Percentiles rank a stretch among this genome's conserved stretches.
phyloP scores from a whole-genome alignment of 1,140 invertebrate genomes.

The Ceratina australensis region DNA sequence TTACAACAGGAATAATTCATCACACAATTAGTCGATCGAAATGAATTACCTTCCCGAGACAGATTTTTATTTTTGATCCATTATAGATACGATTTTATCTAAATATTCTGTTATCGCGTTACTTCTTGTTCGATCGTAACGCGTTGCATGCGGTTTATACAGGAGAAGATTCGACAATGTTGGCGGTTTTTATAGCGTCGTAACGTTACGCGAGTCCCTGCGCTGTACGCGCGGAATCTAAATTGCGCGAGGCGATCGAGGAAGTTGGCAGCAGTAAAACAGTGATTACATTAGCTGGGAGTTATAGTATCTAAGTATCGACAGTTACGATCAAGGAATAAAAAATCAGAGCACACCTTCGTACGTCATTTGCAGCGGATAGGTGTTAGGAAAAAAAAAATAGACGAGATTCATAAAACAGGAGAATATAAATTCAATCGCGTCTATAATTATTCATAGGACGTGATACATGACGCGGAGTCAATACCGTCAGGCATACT shows the following conservation, averaged over 20 bases:
- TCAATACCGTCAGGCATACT: too few relatives aligned
- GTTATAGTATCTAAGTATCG: conserved; percentile 5
- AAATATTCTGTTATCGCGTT: conserved; percentile 16
- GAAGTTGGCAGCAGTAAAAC: conserved; percentile 6
- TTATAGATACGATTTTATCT: background rate
- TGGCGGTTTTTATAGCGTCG: background rate
- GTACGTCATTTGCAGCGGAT: too few relatives aligned
- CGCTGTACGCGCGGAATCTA: background rate
- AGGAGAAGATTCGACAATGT: conserved; percentile 1
- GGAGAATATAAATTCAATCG: too few relatives aligned
- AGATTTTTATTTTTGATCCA: background rate
- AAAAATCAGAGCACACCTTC: too few relatives aligned
- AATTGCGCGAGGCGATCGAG: background rate
- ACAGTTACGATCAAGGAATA: too few relatives aligned
- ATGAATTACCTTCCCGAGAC: too few relatives aligned
- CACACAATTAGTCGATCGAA: too few relatives aligned
- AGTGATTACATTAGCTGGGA: conserved; percentile 3
- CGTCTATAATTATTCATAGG: too few relatives aligned
- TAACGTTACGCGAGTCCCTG: background rate
- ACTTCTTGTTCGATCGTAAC: background rate
- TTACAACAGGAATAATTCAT: too few relatives aligned
- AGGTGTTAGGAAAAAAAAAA: too few relatives aligned
- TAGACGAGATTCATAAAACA: too few relatives aligned
- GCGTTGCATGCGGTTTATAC: background rate
- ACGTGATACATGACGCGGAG: too few relatives aligned